Conservation (phyloP, 2,888 invertebrate species). For the Branchipolynoe longqiensis region DNA sequence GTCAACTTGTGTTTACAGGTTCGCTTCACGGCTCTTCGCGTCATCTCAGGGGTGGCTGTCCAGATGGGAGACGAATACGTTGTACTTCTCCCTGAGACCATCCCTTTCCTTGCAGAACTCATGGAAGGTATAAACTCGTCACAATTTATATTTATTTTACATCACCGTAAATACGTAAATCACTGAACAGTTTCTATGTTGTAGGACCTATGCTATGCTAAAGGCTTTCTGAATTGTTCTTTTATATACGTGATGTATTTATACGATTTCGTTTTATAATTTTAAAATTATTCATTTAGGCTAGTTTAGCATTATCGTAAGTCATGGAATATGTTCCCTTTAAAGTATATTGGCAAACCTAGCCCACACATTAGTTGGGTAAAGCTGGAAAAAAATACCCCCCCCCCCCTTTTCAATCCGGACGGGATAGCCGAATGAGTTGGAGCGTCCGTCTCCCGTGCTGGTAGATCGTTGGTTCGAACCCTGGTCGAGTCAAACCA, state of each 20-base stretch:
- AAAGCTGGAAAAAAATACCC: too few species aligned
- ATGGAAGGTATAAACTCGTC: constrained; percentile 86
- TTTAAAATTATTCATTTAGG: too few species aligned
- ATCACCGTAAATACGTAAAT: not conserved
- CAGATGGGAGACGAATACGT: constrained; percentile 94
- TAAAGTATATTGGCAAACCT: too few species aligned
- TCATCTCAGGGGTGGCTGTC: constrained; percentile 89
- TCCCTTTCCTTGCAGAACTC: constrained; percentile 95
- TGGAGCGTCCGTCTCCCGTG: too few species aligned
- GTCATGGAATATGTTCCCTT: too few species aligned
- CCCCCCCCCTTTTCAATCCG: too few species aligned
- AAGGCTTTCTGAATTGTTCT: not conserved
- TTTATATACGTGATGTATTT: not conserved
- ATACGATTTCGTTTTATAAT: not conserved
- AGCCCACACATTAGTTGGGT: too few species aligned
- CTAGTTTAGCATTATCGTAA: too few species aligned
- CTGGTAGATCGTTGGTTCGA: too few species aligned
- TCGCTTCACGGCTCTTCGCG: constrained; percentile 87
- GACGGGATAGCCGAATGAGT: too few species aligned
- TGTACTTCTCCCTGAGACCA: constrained; percentile 93
- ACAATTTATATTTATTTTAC: not conserved
- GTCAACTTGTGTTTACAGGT: constrained; percentile 82
- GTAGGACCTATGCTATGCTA: not conserved
- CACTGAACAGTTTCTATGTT: not conserved
- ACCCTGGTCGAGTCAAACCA: too few species aligned